A percentile compares a stretch with the other conserved stretches of the same genome.
Conservation (phyloP, 2,113 vertebrate genomes). For the Ceuthmochares aereus region DNA sequence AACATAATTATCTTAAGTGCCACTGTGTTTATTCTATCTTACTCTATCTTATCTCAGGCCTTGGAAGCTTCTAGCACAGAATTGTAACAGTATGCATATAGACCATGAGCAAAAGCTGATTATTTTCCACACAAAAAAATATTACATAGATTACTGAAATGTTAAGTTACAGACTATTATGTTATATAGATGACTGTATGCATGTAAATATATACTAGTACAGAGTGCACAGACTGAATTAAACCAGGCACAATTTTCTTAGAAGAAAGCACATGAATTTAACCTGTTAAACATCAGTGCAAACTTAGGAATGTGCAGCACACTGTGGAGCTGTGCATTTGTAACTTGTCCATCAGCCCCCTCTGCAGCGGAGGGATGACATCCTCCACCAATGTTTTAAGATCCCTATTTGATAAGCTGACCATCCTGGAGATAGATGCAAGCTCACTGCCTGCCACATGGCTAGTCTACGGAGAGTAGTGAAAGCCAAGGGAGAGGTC, state of each 20-base stretch:
- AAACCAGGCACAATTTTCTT: neutral
- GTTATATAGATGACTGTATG: neutral
- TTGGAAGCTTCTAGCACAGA: neutral
- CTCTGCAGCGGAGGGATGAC: neutral
- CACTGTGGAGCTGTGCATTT: fast-evolving
- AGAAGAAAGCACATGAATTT: neutral
- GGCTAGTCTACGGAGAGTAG: neutral
- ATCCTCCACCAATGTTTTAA: neutral
- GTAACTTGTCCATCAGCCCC: neutral
- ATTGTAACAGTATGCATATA: neutral
- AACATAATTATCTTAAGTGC: neutral
- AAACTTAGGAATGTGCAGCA: neutral
- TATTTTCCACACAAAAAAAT: neutral
- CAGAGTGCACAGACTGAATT: neutral
- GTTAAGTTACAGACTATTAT: neutral
- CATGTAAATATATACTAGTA: neutral
- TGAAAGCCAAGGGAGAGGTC: neutral
- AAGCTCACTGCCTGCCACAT: neutral
- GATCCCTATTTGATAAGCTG: neutral
- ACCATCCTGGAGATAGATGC: neutral
- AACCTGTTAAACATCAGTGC: neutral
- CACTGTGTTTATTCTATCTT: neutral
- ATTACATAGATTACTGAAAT: neutral
- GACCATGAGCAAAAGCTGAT: neutral
- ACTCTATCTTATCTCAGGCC: neutral